These are phyloP conservation scores for Ophthalmotilapia sp. DNA, from an alignment of 2,113 vertebrate genomes.

Conservation along the genomic window DNA sequence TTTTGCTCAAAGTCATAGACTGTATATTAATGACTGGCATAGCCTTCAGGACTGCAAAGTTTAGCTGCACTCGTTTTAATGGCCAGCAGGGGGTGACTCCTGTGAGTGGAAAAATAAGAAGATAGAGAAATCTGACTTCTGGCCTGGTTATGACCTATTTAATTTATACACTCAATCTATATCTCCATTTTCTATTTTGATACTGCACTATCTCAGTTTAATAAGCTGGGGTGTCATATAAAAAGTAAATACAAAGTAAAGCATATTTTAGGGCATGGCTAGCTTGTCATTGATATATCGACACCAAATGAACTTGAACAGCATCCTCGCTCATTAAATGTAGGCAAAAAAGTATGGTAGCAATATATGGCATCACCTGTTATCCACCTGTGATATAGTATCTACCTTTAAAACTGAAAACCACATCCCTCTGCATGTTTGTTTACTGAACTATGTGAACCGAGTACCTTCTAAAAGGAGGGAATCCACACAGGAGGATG, in stretches of 20 bases:
- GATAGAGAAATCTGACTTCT: neutral
- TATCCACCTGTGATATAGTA: neutral
- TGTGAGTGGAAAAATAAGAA: neutral
- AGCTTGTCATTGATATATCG: neutral
- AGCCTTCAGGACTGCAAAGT: neutral
- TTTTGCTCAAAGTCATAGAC: neutral
- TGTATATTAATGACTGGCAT: neutral
- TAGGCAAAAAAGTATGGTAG: neutral
- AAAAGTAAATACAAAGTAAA: neutral
- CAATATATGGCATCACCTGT: neutral
- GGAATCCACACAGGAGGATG: slow-evolving; percentile 95
- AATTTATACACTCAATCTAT: neutral
- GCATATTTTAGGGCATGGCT: neutral
- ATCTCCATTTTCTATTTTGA: neutral
- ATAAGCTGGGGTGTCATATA: neutral
- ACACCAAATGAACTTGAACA: neutral
- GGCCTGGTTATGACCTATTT: neutral
- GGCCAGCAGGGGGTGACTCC: neutral
- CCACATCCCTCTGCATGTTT: neutral
- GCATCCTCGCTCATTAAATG: neutral
- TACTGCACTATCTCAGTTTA: neutral
- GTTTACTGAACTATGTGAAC: neutral
- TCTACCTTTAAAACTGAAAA: neutral
- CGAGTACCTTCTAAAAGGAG: slow-evolving; percentile 89
- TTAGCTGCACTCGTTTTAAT: neutral